These are phyloP conservation scores for Calephelis nemesis DNA, from an alignment of 1,140 invertebrate genomes.

Conservation along the genomic window DNA sequence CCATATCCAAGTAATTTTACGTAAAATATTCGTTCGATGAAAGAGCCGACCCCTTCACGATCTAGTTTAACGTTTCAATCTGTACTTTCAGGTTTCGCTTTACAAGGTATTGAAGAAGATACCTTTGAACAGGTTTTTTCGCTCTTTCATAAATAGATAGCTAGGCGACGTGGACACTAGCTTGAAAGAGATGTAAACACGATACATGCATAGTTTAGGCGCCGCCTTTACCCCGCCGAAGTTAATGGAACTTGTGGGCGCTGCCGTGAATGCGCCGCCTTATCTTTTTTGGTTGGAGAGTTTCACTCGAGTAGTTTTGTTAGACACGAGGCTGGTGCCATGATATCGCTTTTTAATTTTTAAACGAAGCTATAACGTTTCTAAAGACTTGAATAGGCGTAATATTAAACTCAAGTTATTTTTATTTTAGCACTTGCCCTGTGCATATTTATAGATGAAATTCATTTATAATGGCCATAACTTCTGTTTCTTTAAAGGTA, in stretches of 20 bases:
- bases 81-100: conserved; percentile 2
- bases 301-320: conserved; percentile 29
- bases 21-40: background rate
- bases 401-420: too few species aligned
- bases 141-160: conserved; percentile 18
- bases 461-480: too few species aligned
- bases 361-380: conserved; percentile 2
- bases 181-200: conserved; percentile 69
- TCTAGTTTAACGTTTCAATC: conserved; percentile 15
- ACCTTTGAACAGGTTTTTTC: conserved; percentile 17
- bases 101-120: conserved; percentile 13
- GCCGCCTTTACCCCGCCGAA: conserved; percentile 59
- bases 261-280: conserved; percentile 50
- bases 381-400: background rate
- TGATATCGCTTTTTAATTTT: conserved; percentile 17
- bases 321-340: conserved; percentile 14
- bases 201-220: conserved; percentile 70
- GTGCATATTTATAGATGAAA: too few species aligned
- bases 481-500: too few species aligned
- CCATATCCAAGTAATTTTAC: background rate
- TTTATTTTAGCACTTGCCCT: too few species aligned
- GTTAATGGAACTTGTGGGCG: conserved; percentile 63
- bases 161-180: conserved; percentile 36
- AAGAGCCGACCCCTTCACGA: background rate
- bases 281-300: conserved; percentile 48